Evolutionary conservation across 1,140 invertebrate species (phyloP), one percentile per base, ranked within the genome.

Genomic region (Drosophila auraria): DNA sequence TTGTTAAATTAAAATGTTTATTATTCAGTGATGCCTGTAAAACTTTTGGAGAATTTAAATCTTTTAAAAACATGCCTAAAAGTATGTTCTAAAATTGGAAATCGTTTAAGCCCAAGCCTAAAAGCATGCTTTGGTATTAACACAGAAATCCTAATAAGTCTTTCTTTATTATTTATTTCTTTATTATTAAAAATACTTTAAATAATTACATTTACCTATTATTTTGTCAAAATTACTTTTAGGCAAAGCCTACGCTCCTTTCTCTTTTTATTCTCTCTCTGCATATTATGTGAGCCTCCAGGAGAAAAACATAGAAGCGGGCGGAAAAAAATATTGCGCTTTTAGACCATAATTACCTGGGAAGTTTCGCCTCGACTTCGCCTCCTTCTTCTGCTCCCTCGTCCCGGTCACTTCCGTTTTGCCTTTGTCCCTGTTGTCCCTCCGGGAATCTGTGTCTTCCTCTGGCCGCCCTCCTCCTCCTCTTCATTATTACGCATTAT

Each of bases 341-440:
- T 84, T 89, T 90, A 84, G 84, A 77, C 82, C 82, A 89, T 89
- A 89, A 90, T 89, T 89, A 89, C 86, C 86, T 89, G 86, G 84
- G 82, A 90, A 89, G 78, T 89, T 89, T 90, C 57, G 65, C 83
- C 49, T 51, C 17, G 36, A 33, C 57, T 40, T 40, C 33, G 61
- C 30, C 54, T 73, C 68, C 76, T 11, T 33, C 15, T 30, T 27
- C n/a, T 42, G 3, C 42, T 17, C 51, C 51, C 20, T 70, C 75
- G 77, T 71, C 76, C 78, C 75, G 84, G 81, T 89, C 71, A 89
- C 84, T 89, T 89, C 84, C 84, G 84, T 73, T 89, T 69, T 72
- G 45, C 54, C 53, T 56, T 73, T 74, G 56, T 76, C 76, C 70
- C 73, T 78, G 54, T 69, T 71, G 56, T 71, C 80, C 71, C 74